Conservation (phyloP, 2,113 vertebrate species). For the Periophthalmodon schlosseri region DNA sequence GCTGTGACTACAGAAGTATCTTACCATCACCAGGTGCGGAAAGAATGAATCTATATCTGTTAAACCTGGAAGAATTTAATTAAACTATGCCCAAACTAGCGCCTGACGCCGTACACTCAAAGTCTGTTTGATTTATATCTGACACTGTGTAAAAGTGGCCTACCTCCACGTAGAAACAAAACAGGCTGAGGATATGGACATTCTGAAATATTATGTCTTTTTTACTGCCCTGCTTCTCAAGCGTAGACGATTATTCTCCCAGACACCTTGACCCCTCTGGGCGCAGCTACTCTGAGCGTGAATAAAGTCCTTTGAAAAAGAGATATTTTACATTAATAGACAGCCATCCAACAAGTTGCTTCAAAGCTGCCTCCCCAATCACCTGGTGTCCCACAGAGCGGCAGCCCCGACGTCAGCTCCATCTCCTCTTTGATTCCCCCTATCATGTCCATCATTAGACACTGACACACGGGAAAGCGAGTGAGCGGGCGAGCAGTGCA, state of each 20-base stretch:
- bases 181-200: conserved; percentile 45
- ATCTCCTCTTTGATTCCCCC: conserved; percentile 78
- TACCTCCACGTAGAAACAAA: conserved; percentile 5
- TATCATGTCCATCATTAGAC: conserved; percentile 80
- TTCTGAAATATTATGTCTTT: conserved; percentile 28
- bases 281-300: conserved; percentile 61
- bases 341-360: conserved; percentile 78
- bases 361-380: conserved; percentile 78
- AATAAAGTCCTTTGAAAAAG: conserved; percentile 79
- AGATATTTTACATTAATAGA: conserved; percentile 83
- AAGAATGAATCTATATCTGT: too few relatives aligned
- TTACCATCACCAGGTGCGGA: background rate
- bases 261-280: conserved; percentile 71
- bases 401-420: conserved; percentile 62
- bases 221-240: conserved; percentile 47
- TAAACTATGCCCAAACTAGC: too few relatives aligned
- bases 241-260: conserved; percentile 60
- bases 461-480: conserved; percentile 61
- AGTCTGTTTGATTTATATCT: background rate
- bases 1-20: too few relatives aligned
- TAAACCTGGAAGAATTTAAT: too few relatives aligned
- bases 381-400: conserved; percentile 75
- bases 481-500: conserved; percentile 46
- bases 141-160: background rate
- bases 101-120: background rate